phyloP scores from a whole-genome alignment of 2,113 vertebrate genomes.

The Periophthalmus modestus region DNA sequence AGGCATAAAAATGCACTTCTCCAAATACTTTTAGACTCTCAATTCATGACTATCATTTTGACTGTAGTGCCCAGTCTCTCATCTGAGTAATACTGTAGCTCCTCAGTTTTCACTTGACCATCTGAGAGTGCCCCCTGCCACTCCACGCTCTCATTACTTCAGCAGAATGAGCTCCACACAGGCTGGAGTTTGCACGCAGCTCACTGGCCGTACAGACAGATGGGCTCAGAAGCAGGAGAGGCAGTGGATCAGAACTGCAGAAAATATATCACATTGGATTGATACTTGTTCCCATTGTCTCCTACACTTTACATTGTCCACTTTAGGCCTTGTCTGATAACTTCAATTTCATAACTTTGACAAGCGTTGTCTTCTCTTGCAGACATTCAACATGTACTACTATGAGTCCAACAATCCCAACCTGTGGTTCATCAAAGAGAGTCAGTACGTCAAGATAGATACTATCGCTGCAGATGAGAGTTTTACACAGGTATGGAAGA shows the following conservation, averaged over 20 bases:
- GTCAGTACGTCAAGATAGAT: constrained; percentile 83
- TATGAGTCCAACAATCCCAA: constrained; percentile 82
- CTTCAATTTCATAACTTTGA: not conserved
- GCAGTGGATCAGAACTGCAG: constrained; percentile 21
- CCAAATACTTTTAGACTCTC: constrained; percentile 28
- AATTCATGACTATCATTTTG: constrained; percentile 38
- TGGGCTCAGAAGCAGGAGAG: constrained; percentile 28
- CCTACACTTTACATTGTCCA: not conserved
- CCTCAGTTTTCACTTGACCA: constrained; percentile 38
- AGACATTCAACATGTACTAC: constrained; percentile 87
- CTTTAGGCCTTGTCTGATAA: constrained; percentile 8
- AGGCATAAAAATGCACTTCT: constrained; percentile 22
- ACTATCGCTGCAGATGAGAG: constrained; percentile 86
- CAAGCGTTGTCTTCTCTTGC: constrained; percentile 32
- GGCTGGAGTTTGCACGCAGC: constrained; percentile 21
- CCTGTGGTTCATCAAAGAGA: constrained; percentile 83
- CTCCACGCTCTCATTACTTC: constrained; percentile 42
- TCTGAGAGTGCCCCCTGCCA: constrained; percentile 26
- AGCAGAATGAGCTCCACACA: constrained; percentile 40
- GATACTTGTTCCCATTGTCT: constrained; percentile 7
- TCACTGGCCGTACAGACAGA: constrained; percentile 42
- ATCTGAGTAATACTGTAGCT: constrained; percentile 31
- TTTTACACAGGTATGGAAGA: constrained; percentile 77
- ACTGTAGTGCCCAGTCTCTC: constrained; percentile 15
- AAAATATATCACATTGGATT: constrained; percentile 33